Percentiles rank a stretch among this genome's conserved stretches.
These are phyloP conservation scores for Nemurella pictetii DNA, from an alignment of 2,888 invertebrate species.

Conservation along the genomic window DNA sequence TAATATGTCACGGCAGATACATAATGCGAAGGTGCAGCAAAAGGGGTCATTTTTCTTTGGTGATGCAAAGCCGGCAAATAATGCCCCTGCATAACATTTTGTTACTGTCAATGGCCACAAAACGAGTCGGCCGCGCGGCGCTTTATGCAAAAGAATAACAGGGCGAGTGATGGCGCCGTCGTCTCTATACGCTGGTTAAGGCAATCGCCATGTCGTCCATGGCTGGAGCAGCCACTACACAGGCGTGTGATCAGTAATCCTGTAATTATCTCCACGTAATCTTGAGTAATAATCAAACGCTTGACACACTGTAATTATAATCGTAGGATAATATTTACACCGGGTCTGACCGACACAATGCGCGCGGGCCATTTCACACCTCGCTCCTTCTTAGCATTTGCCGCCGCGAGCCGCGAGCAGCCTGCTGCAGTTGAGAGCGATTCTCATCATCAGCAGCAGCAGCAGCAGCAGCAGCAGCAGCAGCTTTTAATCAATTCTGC, in stretches of 20 bases:
- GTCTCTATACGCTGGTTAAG: not conserved
- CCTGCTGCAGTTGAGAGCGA: no score
- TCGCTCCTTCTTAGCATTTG: not conserved
- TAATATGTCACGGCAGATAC: not conserved
- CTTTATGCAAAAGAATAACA: not conserved
- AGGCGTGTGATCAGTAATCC: not conserved
- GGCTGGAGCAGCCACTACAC: not conserved
- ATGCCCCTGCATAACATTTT: not conserved
- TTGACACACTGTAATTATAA: conserved; percentile 28
- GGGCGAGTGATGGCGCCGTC: not conserved
- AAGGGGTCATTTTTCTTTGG: not conserved
- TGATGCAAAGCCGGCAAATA: not conserved
- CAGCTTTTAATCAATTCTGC: no score
- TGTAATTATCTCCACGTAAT: conserved; percentile 5
- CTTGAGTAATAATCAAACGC: conserved; percentile 16
- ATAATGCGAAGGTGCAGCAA: not conserved
- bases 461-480: no score
- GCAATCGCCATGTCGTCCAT: no score
- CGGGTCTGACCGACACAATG: not conserved
- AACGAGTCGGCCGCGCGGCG: not conserved
- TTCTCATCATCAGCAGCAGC: no score
- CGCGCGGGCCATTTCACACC: conserved; percentile 16
- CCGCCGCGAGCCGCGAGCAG: no score
- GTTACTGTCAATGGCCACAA: not conserved
- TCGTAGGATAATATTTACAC: not conserved